phyloP scores from a whole-genome alignment of 2,113 vertebrate species.

The Chamaea fasciata region DNA sequence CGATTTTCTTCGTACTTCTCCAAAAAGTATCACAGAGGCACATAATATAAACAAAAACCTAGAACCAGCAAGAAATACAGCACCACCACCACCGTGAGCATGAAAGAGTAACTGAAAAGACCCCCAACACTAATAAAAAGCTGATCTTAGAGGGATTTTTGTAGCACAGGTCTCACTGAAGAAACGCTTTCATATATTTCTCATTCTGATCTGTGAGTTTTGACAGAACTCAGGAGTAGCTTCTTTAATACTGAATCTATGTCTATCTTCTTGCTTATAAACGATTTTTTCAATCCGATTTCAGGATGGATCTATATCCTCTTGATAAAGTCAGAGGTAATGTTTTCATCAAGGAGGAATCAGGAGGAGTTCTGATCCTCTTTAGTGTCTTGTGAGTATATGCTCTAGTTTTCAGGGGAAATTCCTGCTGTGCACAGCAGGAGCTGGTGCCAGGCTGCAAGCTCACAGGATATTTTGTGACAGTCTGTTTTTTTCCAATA shows the following conservation, averaged over 20 bases:
- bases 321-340: slow-evolving; percentile 5
- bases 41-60: background rate
- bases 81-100: background rate
- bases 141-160: background rate
- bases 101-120: background rate
- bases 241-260: background rate
- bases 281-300: background rate
- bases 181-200: background rate
- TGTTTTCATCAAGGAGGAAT: background rate
- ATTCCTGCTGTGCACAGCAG: slow-evolving; percentile 63
- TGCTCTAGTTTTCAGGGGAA: slow-evolving; percentile 2
- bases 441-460: slow-evolving; percentile 52
- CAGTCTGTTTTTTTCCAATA: background rate
- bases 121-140: background rate
- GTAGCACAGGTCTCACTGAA: background rate
- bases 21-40: background rate
- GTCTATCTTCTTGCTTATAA: background rate
- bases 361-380: slow-evolving; percentile 8
- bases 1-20: background rate
- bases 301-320: background rate
- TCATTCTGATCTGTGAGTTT: background rate
- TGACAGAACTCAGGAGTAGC: background rate
- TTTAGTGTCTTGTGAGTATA: background rate
- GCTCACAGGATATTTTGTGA: background rate
- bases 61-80: background rate